Conservation (phyloP, 2,888 invertebrate species). For the Phytoseiulus persimilis region DNA sequence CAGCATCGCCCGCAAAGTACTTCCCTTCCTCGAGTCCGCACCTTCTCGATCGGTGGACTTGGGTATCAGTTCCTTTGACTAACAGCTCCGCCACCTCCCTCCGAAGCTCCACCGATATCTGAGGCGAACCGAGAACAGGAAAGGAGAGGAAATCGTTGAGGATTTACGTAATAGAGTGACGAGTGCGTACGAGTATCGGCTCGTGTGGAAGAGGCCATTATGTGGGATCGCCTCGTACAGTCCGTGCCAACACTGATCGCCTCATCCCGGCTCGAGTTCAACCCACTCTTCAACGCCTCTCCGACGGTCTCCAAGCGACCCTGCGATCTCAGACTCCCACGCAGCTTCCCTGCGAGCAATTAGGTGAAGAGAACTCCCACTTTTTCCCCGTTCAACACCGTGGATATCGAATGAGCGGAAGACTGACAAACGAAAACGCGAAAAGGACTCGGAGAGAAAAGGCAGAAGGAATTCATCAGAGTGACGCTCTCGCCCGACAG, state of each 20-base stretch:
- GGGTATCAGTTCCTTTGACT: not conserved
- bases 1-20: not conserved
- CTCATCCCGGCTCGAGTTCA: not conserved
- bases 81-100: not conserved
- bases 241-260: not conserved
- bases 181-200: not conserved
- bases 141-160: not conserved
- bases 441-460: no score
- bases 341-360: not conserved
- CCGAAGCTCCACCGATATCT: not conserved
- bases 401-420: not conserved
- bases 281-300: not conserved
- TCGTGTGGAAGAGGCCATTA: not conserved
- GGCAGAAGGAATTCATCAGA: no score
- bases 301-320: no score
- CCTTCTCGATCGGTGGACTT: not conserved
- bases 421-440: not conserved
- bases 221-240: slow-evolving; percentile 28
- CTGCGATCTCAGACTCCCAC: not conserved
- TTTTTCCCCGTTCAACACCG: not conserved
- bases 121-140: not conserved
- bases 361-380: not conserved
- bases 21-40: not conserved
- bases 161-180: not conserved
- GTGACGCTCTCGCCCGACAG: no score